These are phyloP conservation scores for Catostomus latipinnis DNA, from an alignment of 2,797 vertebrate species.

Conservation along the genomic window DNA sequence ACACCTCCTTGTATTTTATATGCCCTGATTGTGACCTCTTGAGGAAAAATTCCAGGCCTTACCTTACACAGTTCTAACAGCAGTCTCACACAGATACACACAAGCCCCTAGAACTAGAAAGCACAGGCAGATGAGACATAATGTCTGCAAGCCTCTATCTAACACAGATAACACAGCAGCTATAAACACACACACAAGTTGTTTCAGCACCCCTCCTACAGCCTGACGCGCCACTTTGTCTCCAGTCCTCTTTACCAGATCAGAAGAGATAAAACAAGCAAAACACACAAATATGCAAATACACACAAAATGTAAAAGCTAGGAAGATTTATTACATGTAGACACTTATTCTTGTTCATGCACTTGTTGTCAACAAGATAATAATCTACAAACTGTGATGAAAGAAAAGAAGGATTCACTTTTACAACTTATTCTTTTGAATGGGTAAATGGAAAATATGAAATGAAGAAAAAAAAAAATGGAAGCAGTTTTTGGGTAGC, in stretches of 20 bases:
- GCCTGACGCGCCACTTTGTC: slow-evolving; percentile 64
- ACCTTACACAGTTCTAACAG: slow-evolving; percentile 18
- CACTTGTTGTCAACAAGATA: slow-evolving; percentile 22
- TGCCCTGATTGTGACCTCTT: slow-evolving; percentile 33
- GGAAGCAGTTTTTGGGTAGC: neutral
- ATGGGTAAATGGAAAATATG: neutral
- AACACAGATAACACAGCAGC: slow-evolving; percentile 59
- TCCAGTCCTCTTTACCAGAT: slow-evolving; percentile 55
- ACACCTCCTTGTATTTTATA: slow-evolving; percentile 24
- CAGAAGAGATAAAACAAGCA: slow-evolving; percentile 41
- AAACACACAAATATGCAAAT: slow-evolving; percentile 45
- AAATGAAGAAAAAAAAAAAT: neutral
- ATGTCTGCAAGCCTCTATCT: slow-evolving; percentile 75
- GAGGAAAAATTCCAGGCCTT: slow-evolving; percentile 27
- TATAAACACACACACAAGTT: slow-evolving; percentile 57
- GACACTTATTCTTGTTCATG: slow-evolving; percentile 5
- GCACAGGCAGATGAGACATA: slow-evolving; percentile 65
- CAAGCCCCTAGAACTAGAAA: slow-evolving; percentile 59
- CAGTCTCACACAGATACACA: slow-evolving; percentile 30
- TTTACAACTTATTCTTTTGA: neutral
- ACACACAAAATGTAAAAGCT: slow-evolving; percentile 19
- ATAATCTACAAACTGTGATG: slow-evolving; percentile 15
- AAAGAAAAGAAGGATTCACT: neutral
- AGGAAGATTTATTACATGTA: slow-evolving; percentile 22
- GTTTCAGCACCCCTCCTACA: slow-evolving; percentile 38